Percentiles rank a stretch among this genome's conserved stretches.
phyloP scores from a whole-genome alignment of 1,140 invertebrate genomes.

The Scaptomyza pallida region DNA sequence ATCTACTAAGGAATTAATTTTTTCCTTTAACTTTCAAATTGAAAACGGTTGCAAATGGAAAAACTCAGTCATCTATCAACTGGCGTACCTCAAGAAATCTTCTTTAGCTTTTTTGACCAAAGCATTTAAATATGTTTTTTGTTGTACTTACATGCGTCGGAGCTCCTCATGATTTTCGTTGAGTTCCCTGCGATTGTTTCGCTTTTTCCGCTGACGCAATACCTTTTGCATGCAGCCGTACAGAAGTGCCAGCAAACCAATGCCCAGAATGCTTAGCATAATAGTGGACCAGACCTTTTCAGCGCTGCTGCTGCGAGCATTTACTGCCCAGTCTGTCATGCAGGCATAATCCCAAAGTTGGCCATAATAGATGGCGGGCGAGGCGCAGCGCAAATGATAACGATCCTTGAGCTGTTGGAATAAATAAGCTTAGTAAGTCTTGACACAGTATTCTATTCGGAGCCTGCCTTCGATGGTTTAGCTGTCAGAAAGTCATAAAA shows the following conservation, averaged over 20 bases:
- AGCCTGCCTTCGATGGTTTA: slow-evolving; percentile 85
- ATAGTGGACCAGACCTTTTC: slow-evolving; percentile 87
- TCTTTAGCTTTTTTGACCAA: too few relatives aligned
- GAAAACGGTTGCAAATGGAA: too few relatives aligned
- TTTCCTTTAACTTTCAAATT: too few relatives aligned
- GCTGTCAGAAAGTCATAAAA: slow-evolving; percentile 87
- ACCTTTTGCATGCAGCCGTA: slow-evolving; percentile 78
- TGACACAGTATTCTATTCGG: too few relatives aligned
- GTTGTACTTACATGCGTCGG: slow-evolving; percentile 86
- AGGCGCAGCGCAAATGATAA: slow-evolving; percentile 85
- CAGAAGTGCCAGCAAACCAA: slow-evolving; percentile 30
- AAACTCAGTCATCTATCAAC: too few relatives aligned
- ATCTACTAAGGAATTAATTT: too few relatives aligned
- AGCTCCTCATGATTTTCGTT: slow-evolving; percentile 84
- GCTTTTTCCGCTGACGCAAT: slow-evolving; percentile 84
- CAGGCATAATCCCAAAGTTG: slow-evolving; percentile 88
- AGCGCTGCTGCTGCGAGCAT: slow-evolving; percentile 70
- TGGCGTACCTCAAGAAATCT: too few relatives aligned
- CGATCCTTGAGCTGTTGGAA: slow-evolving; percentile 61
- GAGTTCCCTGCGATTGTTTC: slow-evolving; percentile 54
- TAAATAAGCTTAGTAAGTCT: too few relatives aligned
- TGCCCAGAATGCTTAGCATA: slow-evolving; percentile 84
- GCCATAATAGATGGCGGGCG: slow-evolving; percentile 86
- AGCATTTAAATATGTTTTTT: neutral
- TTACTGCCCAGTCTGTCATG: slow-evolving; percentile 86